phyloP scores from a whole-genome alignment of 2,797 vertebrate species.

The Lateolabrax maculatus region DNA sequence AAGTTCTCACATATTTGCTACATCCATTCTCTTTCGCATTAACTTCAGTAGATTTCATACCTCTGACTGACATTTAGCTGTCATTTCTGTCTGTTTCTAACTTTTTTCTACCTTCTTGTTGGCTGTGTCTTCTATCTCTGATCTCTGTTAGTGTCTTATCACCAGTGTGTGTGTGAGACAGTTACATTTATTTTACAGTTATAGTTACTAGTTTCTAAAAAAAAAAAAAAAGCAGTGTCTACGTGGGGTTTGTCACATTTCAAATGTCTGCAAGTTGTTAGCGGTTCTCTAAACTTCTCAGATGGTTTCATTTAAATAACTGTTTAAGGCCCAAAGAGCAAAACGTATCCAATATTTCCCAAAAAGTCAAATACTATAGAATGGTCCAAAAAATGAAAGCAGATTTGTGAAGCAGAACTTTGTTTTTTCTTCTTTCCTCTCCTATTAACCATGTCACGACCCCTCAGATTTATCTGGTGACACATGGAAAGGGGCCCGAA shows the following conservation, averaged over 20 bases:
- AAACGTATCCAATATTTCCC: neutral
- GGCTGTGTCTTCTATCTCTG: neutral
- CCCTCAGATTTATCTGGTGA: neutral
- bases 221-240: no score
- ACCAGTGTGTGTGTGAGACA: neutral
- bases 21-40: neutral
- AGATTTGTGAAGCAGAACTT: neutral
- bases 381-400: neutral
- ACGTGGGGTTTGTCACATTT: neutral
- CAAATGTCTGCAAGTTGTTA: neutral
- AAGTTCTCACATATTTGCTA: neutral
- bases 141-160: conserved; percentile 12
- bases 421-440: neutral
- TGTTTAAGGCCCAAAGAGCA: neutral
- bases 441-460: neutral
- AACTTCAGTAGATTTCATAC: neutral
- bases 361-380: neutral
- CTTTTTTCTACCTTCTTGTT: neutral
- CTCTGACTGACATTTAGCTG: neutral
- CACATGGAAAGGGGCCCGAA: neutral
- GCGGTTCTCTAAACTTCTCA: neutral
- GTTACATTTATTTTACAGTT: neutral
- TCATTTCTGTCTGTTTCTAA: neutral
- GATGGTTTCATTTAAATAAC: conserved; percentile 9
- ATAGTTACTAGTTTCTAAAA: no score